Conservation (phyloP, 2,888 invertebrate species). For the Protonemura montana region DNA sequence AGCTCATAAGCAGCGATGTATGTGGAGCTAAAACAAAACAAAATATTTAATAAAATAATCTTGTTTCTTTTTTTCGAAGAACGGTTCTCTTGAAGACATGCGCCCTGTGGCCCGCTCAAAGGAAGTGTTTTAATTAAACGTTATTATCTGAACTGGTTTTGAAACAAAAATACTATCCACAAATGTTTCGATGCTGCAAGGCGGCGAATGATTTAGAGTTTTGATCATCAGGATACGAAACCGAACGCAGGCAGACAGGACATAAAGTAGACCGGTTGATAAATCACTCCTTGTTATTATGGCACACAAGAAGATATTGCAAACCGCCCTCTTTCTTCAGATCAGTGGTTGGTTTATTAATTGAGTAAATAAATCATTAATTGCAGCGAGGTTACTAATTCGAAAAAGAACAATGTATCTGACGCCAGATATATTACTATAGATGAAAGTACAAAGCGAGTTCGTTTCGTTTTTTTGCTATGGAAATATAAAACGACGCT, state of each 20-base stretch:
- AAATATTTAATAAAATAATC: conserved; percentile 7
- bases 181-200: not conserved
- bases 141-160: conserved; percentile 14
- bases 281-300: not conserved
- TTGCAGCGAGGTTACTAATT: not conserved
- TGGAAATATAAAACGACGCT: not conserved
- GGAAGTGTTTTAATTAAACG: conserved; percentile 25
- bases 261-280: not conserved
- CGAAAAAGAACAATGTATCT: not conserved
- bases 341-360: not conserved
- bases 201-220: not conserved
- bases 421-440: not conserved
- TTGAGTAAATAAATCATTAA: conserved; percentile 7
- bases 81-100: not conserved
- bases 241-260: not conserved
- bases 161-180: not conserved
- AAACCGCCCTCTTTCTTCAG: not conserved
- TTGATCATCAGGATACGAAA: not conserved
- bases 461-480: not conserved
- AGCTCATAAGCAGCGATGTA: not conserved
- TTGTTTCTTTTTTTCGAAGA: conserved; percentile 9
- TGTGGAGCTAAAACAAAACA: not conserved
- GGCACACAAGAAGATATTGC: not conserved
- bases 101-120: not conserved
- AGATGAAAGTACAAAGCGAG: not conserved